Percentiles rank a stretch among this genome's conserved stretches.
Conservation (phyloP, 2,113 vertebrate genomes). For the Phylloscopus whistleri region DNA sequence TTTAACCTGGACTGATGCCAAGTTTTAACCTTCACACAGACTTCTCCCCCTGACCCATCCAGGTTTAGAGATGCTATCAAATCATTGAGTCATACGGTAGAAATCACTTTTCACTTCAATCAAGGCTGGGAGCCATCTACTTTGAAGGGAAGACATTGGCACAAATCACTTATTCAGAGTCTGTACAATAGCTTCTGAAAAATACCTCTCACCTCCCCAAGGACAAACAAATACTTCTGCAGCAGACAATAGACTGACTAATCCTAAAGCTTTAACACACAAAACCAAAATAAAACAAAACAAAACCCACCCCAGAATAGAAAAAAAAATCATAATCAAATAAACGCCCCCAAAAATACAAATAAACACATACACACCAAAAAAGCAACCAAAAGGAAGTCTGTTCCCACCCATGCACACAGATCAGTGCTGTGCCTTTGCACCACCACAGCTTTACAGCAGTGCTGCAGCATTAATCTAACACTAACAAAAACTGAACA, state of each 20-base stretch:
- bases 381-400: not conserved
- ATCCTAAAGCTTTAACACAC: not conserved
- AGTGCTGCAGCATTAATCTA: not conserved
- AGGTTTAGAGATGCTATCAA: not conserved
- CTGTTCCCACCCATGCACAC: not conserved
- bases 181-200: not conserved
- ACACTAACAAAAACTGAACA: not conserved
- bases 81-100: not conserved
- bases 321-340: not conserved
- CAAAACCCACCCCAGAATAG: not conserved
- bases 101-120: not conserved
- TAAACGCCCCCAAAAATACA: rapidly evolving
- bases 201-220: not conserved
- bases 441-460: not conserved
- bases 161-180: not conserved
- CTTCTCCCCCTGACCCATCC: not conserved
- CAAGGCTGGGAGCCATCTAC: not conserved
- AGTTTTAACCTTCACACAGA: not conserved
- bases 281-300: not conserved
- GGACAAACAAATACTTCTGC: not conserved
- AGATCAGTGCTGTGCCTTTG: not conserved
- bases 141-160: not conserved
- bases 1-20: not conserved
- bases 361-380: not conserved
- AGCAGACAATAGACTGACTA: not conserved